Evolutionary conservation across 2,797 vertebrate species (phyloP), one percentile per base, ranked within the genome.

Genomic region (Clarias platycephalus): DNA sequence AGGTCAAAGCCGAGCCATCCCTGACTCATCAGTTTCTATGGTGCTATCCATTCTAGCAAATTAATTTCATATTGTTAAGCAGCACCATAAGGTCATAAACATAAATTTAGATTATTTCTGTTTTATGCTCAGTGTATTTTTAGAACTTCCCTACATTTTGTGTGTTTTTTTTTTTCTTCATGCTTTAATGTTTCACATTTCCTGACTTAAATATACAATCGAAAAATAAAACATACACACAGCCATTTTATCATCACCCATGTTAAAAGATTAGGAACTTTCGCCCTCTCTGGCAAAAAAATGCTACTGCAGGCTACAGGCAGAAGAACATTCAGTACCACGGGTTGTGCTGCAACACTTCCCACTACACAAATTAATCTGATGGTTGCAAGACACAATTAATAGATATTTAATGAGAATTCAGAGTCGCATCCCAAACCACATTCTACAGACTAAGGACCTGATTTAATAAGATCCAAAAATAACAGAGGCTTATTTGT

Each of bases 11-110:
- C 5, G 9, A 5, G 31, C 20, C 53, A 22, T 13, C 53, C 18
- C 18, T 5, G 20, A 77, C 31, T 76, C 55, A 12, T 77, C 10
- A 24, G 1, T 24, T 60, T 60, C 55, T 22, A 60, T 40, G 31
- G 5, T 77, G 31, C 18, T 76, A 24, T 58, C 74, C 28, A 77
- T 34, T 60, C 57, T 40, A n/a, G 22, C 3, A 6, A 18, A 77
- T 16, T 2, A 24, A 24, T 77, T 24, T 7, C 15, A 2, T 31
- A 18, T 0, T 79, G 26, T 20, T 28, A 58, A 58, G 28, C 4
- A 7, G 34, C 15, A 79, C 44, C 55, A 58, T 74, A 24, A 62
- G 70, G 75, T 76, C 75, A 83, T 57, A 76, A 63, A 66, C 28
- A 55, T 28, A 18, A 10, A 55, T 31, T 7, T 53, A 1, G 22